Evolutionary conservation across 2,113 vertebrate genomes (phyloP).

Genomic region (Lonchura striata): DNA sequence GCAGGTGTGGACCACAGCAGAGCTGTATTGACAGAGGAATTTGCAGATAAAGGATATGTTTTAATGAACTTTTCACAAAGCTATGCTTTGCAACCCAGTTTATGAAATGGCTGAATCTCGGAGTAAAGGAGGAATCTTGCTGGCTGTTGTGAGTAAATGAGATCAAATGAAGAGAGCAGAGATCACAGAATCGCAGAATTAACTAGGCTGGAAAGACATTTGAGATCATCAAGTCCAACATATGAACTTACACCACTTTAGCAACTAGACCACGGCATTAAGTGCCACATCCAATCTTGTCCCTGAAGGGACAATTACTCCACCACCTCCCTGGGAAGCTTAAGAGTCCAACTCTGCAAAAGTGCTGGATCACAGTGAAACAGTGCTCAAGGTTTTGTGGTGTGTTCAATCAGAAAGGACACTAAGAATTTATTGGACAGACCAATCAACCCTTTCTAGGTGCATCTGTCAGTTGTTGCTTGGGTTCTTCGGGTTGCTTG

Average conservation of each 20-base stretch:
- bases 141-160: background rate
- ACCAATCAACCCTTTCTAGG: background rate
- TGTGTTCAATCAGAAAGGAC: background rate
- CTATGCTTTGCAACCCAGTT: background rate
- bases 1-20: background rate
- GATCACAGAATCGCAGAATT: background rate
- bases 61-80: background rate
- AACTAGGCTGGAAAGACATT: background rate
- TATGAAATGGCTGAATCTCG: background rate
- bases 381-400: background rate
- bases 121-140: background rate
- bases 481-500: background rate
- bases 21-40: background rate
- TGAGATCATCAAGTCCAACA: background rate
- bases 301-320: background rate
- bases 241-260: background rate
- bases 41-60: background rate
- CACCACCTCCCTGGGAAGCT: background rate
- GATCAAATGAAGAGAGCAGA: background rate
- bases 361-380: background rate
- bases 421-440: background rate
- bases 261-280: background rate
- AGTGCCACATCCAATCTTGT: background rate
- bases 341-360: background rate
- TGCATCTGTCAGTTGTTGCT: background rate